Evolutionary conservation across 2,113 vertebrate species (phyloP).

Genomic region (Perccottus glenii): DNA sequence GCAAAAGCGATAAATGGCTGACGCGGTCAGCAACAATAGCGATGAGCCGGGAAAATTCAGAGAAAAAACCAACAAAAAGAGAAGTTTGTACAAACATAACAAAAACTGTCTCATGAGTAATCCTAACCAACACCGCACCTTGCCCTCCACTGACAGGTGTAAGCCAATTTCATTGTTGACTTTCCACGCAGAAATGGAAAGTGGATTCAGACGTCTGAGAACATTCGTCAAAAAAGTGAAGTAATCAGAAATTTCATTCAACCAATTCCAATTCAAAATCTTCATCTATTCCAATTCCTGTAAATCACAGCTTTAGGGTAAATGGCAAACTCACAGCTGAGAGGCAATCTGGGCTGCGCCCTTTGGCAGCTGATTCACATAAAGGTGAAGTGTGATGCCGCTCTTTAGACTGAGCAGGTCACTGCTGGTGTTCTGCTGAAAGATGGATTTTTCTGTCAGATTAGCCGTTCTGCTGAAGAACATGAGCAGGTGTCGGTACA

Average conservation of each 20-base stretch:
- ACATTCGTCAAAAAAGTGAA: background rate
- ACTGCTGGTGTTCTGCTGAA: constrained; percentile 79
- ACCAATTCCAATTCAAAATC: too few species aligned
- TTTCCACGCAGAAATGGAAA: constrained; percentile 85
- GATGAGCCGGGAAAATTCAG: too few species aligned
- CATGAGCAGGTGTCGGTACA: constrained; percentile 90
- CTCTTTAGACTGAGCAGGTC: constrained; percentile 86
- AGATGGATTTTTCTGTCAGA: constrained; percentile 86
- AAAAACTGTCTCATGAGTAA: background rate
- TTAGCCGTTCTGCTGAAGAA: constrained; percentile 86
- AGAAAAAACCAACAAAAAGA: too few species aligned
- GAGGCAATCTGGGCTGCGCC: constrained; percentile 87
- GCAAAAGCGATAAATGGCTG: too few species aligned
- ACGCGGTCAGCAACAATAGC: too few species aligned
- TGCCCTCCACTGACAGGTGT: constrained; percentile 88
- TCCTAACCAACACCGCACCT: constrained; percentile 57
- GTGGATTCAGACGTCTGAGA: constrained; percentile 83
- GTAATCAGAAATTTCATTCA: too few species aligned
- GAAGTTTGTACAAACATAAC: background rate
- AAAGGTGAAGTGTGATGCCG: constrained; percentile 85
- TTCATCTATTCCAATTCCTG: too few species aligned
- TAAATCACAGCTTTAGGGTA: too few species aligned
- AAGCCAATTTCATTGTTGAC: constrained; percentile 87
- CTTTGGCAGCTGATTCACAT: constrained; percentile 92
- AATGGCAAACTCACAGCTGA: constrained; percentile 79